A percentile compares a stretch with the other conserved stretches of the same genome.
Evolutionary conservation across 2,888 invertebrate species (phyloP).

Genomic region (Dioctria rufipes): DNA sequence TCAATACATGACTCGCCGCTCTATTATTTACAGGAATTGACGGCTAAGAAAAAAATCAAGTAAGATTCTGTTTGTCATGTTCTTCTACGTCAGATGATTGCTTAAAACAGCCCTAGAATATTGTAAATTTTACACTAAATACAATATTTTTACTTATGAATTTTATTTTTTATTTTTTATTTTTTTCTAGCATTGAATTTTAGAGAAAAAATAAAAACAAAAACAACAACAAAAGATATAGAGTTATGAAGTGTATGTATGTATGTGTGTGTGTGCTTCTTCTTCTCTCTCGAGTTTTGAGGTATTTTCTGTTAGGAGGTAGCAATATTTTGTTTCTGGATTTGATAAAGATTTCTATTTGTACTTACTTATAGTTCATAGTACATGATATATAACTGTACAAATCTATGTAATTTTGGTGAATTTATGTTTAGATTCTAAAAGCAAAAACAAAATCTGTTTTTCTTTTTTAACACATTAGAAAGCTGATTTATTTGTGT

Average conservation of each 20-base stretch:
- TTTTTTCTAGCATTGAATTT: not conserved
- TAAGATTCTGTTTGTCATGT: not conserved
- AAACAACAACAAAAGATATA: too few relatives aligned
- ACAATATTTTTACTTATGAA: constrained; percentile 49
- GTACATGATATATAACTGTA: too few relatives aligned
- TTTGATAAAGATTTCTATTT: not conserved
- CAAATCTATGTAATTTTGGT: not conserved
- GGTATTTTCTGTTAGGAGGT: constrained; percentile 23
- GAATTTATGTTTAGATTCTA: not conserved
- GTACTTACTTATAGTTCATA: too few relatives aligned
- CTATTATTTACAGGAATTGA: constrained; percentile 51
- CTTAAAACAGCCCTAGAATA: constrained; percentile 26
- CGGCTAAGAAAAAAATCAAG: constrained; percentile 24
- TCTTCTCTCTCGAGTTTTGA: not conserved
- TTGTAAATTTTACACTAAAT: constrained; percentile 55
- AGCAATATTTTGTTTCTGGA: constrained; percentile 12
- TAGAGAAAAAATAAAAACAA: not conserved
- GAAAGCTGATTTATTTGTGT: too few relatives aligned
- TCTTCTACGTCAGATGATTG: constrained; percentile 32
- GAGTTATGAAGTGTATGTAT: constrained; percentile 13
- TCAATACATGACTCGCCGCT: constrained; percentile 50
- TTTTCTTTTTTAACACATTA: too few relatives aligned
- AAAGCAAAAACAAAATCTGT: not conserved
- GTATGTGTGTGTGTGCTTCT: constrained; percentile 8
- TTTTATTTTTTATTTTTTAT: not conserved